Percentiles rank a stretch among this genome's conserved stretches.
These are phyloP conservation scores for Periophthalmodon schlosseri DNA, from an alignment of 2,113 vertebrate genomes.

Conservation along the genomic window DNA sequence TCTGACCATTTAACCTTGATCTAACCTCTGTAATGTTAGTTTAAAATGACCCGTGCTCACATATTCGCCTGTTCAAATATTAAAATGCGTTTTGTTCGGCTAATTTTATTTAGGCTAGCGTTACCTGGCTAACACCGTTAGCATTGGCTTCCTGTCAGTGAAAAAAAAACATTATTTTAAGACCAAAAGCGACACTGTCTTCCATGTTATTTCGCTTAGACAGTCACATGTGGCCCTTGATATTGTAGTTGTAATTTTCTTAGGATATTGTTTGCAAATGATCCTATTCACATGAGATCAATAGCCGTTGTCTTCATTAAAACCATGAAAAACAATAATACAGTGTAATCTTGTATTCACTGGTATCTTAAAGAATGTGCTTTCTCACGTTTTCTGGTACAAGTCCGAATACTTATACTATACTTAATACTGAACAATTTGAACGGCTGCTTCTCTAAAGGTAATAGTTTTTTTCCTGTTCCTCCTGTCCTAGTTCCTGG, in stretches of 20 bases:
- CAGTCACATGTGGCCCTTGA: not conserved
- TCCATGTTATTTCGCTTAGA: not conserved
- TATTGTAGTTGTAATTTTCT: not conserved
- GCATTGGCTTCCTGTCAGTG: not conserved
- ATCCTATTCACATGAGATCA: not conserved
- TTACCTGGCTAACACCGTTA: conserved; percentile 33
- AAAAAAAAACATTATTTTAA: not conserved
- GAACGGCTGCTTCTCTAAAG: not conserved
- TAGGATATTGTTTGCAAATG: too few relatives aligned
- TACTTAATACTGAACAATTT: not conserved
- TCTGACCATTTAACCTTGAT: not conserved
- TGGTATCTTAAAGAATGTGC: too few relatives aligned
- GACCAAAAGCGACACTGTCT: not conserved
- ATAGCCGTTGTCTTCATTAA: not conserved
- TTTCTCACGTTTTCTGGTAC: not conserved
- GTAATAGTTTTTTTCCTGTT: not conserved
- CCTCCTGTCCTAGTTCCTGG: not conserved
- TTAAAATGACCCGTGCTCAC: not conserved
- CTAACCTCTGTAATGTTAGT: rapidly evolving
- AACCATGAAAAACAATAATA: not conserved
- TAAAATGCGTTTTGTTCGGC: not conserved
- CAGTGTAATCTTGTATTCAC: not conserved
- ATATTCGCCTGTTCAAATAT: rapidly evolving
- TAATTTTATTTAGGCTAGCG: conserved; percentile 10
- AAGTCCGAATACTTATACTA: not conserved